Base-by-base conservation (phyloP, 2,113 vertebrate genomes). In the Scolopax mira region DNA sequence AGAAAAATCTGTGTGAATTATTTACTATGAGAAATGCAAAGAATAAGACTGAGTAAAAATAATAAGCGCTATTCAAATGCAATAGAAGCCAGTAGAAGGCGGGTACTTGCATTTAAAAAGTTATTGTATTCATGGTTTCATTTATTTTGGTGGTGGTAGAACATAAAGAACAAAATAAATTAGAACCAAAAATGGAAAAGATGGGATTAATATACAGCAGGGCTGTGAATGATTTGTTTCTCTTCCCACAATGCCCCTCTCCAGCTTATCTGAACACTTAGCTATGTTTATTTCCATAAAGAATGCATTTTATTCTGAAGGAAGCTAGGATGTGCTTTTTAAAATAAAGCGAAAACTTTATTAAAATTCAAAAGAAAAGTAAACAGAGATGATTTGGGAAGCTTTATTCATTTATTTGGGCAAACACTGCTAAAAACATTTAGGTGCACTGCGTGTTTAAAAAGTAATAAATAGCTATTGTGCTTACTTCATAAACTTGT, bases 401-500 rank as follows among this genome's bases (percentile, higher is more conserved):
- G 95, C 96, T 96, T 97, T 98, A 97, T 97, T 97, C 97, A 97
- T 97, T 97, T 97, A 98, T 97, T 97, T 97, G 97, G 97, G 96
- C 97, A 97, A 97, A 97, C 95, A 89, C 97, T 90, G 96, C 95
- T 97, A 97, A 98, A 97, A 97, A 97, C 97, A 92, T 97, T 98
- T 96, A 97, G 96, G 94, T 90, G 91, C 85, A 96, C 93, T 94
- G 79, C 94, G 90, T 97, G 95, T 97, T 96, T 98, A 98, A 98
- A 98, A 98, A 98, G 97, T 98, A 99, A 99, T 98, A 98, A 98
- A 98, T 97, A 98, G 97, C 97, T 97, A 98, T 98, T 98, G 98
- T 98, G 98, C 98, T 99, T 98, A 98, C 98, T 99, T 99, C 98
- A 99, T 99, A 99, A 99, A 99, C 98, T 99, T 99, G 98, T 99